Evolutionary conservation across 1,140 invertebrate species (phyloP), one percentile per base, ranked within the genome.

Genomic region (Alviniconcha marisindica): DNA sequence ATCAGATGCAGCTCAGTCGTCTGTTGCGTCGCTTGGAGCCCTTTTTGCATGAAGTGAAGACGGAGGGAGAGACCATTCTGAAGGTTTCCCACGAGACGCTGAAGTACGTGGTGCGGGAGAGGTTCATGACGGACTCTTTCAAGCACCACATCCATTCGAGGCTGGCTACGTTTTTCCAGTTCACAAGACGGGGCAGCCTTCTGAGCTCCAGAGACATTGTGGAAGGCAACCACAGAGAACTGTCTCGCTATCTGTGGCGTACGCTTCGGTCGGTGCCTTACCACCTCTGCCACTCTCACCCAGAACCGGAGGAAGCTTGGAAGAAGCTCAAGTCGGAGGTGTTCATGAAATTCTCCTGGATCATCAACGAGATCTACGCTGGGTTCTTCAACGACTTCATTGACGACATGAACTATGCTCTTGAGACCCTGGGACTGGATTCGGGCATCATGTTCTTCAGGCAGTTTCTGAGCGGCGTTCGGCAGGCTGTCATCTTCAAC

Each of bases 311-410:
- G 7, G 71, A 83, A 56, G 83, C 79, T 24, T 81, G 81, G 84
- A 73, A 78, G n/a, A 56, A 28, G 14, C 76, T 87, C 3, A 87
- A 87, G 51, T 77, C 83, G n/a, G 77, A 82, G 21, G 84, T 87
- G 10, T 84, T 87, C 60, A 82, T 82, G 48, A 87, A 87, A 60
- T 85, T 87, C 69, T 31, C 74, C 40, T 87, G 86, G 86, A 63
- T 87, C 21, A 80, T 87, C 74, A 87, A 87, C 44, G 83, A 83
- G 63, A 81, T 85, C n/a, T 87, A 85, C 36, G 77, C 84, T 31
- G 86, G 86, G 2, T 85, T 81, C 77, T 81, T 85, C 54, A 82
- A 79, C 51, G 86, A 87, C 28, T 79, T 87, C 5, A 51, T 87
- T 15, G 80, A 83, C 44, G 86, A 87, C 66, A 82, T 85, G 36